Base-by-base conservation (phyloP, 2,888 invertebrate genomes). In the Volucella inflata region DNA sequence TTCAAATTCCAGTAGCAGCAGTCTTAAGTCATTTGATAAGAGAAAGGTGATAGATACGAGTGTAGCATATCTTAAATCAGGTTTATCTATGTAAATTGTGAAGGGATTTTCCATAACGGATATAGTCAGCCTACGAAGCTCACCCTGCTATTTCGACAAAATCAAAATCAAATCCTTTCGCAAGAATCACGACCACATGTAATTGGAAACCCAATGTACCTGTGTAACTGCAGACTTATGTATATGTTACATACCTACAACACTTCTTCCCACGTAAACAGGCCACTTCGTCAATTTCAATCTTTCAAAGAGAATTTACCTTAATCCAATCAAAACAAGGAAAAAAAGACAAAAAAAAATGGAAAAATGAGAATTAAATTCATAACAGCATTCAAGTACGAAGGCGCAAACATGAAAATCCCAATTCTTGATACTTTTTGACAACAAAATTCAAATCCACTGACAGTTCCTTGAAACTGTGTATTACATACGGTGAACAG, bases 251-350 rank as follows among this genome's bases (percentile, higher is more conserved):
- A n/a, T n/a, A n/a, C n/a, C n/a, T n/a, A 30, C 6, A 30, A 30
- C 30, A 4, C 30, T 30, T 30, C 53, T 55, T 48, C 21, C 38
- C 21, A 70, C 40, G 16, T 55, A 30, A 48, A 44, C 38, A 40
- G 17, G 8, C 75, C 79, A 84, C 74, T 84, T 75, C 11, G 68
- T 85, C 80, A 80, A 80, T 62, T 80, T 71, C 76, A 85, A 67
- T 80, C 71, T 53, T 53, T 76, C 71, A 44, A 80, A 76, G 44
- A 42, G 14, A 70, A 60, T 65, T 53, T 68, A 53, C 53, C 16
- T 53, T 62, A 74, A 68, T 60, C 62, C 84, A 62, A 75, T 70
- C 75, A 71, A 62, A 57, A 6, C 30, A 2, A 30, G 1, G 30
- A 0, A 0, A 30, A 30, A 30, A 30, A n/a, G n/a, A n/a, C n/a